These are phyloP conservation scores for Thryonomys swinderianus DNA, from an alignment of 2,113 vertebrate genomes.

Conservation along the genomic window DNA sequence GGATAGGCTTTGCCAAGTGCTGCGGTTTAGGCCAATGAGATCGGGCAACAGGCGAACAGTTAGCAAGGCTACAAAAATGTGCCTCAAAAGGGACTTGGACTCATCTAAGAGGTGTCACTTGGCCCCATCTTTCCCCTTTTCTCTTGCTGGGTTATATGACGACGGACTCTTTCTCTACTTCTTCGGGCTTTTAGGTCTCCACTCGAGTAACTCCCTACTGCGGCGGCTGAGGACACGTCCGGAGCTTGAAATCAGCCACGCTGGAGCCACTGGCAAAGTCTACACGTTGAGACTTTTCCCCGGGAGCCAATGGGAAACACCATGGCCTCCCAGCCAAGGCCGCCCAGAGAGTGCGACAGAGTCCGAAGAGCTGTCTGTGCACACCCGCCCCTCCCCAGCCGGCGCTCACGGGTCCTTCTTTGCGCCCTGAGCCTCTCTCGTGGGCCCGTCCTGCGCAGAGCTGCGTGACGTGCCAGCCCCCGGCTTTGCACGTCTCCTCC, in stretches of 20 bases:
- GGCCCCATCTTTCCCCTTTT: background rate
- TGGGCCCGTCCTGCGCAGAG: rapidly evolving
- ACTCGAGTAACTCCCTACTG: background rate
- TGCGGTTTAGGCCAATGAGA: background rate
- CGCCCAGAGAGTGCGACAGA: too few species aligned
- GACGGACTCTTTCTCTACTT: background rate
- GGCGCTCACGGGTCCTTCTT: too few species aligned
- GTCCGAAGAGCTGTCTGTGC: background rate
- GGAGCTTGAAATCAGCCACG: background rate
- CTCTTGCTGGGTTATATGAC: background rate
- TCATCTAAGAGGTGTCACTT: rapidly evolving
- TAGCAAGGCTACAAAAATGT: rapidly evolving
- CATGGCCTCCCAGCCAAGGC: too few species aligned
- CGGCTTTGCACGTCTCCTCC: background rate
- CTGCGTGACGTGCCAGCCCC: background rate
- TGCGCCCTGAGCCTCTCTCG: background rate
- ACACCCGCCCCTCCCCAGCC: background rate
- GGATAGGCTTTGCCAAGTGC: background rate
- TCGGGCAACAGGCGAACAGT: rapidly evolving
- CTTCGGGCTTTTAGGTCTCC: background rate
- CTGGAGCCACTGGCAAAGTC: background rate
- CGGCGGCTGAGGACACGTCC: background rate
- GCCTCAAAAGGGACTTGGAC: background rate
- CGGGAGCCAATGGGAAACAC: background rate
- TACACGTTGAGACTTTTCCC: background rate